Base-by-base conservation (phyloP, 2,888 invertebrate genomes). In the Colletes collaris region DNA sequence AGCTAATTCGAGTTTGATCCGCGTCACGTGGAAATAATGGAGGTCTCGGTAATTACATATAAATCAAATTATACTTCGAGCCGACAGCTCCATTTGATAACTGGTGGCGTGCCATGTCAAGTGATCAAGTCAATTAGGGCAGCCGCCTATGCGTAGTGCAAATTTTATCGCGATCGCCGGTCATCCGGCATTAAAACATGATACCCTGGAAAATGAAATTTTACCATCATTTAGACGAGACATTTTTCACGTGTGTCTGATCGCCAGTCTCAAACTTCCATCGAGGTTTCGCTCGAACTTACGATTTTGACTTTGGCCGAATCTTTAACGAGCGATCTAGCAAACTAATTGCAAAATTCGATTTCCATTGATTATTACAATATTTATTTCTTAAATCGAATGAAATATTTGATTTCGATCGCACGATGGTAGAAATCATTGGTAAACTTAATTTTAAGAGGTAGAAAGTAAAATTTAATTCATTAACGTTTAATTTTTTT, bases 1-100 rank as follows among this genome's bases (percentile, higher is more conserved):
- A 89, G 89, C 89, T 91, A 90, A 92, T 91, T 90, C 86, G 89
- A 90, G 87, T 92, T 91, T 90, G 89, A 92, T 91, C 88, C 89
- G 90, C 88, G 90, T 86, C 91, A 91, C 90, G 87, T 91, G 92
- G 88, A 87, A 88, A 89, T 90, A 88, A 90, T 90, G 89, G 89
- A 84, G 87, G 86, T 81, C 82, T 84, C 82, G 83, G 88, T 89
- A 90, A 90, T 90, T 90, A 88, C 87, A 88, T 89, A 90, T 87
- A 83, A 89, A 89, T 90, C 89, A 89, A 89, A 90, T 88, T 89
- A 87, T 81, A 86, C 84, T 86, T 83, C 77, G 82, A 81, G 80
- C 84, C 75, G 84, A 81, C 82, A 76, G 86, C 86, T 84, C 76
- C 84, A 84, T 87, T 87, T 83, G 86, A 86, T 87, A 85, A 87